These are phyloP conservation scores for Mamestra configurata DNA, from an alignment of 1,140 invertebrate genomes.

Conservation along the genomic window DNA sequence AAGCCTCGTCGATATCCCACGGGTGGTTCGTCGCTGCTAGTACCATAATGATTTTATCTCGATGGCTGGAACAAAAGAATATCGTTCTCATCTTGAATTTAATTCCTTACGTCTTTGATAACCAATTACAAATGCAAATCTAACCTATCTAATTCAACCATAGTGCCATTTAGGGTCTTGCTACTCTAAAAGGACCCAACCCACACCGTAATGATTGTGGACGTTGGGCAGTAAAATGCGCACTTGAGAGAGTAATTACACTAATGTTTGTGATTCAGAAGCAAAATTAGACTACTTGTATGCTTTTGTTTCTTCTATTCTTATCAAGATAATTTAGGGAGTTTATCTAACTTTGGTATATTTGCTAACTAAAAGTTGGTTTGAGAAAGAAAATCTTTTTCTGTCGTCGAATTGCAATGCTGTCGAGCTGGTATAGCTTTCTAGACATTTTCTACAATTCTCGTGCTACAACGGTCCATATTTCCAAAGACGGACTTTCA, in stretches of 20 bases:
- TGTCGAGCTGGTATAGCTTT: too few species aligned
- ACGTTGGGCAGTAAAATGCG: not conserved
- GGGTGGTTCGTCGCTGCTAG: conserved; percentile 99
- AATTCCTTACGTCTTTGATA: too few species aligned
- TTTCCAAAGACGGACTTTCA: too few species aligned
- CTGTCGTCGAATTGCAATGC: too few species aligned
- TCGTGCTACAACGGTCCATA: too few species aligned
- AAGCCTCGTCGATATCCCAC: conserved; percentile 99
- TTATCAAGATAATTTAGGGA: too few species aligned
- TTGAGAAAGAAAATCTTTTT: too few species aligned
- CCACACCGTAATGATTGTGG: not conserved
- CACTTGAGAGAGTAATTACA: not conserved
- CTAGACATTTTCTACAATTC: too few species aligned
- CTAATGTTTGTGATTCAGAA: not conserved
- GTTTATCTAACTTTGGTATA: too few species aligned
- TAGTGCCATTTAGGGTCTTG: not conserved
- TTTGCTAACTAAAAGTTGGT: too few species aligned
- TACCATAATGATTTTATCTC: conserved; percentile 97
- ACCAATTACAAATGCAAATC: too few species aligned
- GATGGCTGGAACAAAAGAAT: conserved; percentile 84
- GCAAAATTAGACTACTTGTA: not conserved
- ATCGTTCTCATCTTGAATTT: not conserved
- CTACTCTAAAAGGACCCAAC: not conserved
- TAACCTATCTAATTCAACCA: not conserved
- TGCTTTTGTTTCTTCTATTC: not conserved